Conservation (phyloP, 2,797 vertebrate species). For the Buceros bicornis region DNA sequence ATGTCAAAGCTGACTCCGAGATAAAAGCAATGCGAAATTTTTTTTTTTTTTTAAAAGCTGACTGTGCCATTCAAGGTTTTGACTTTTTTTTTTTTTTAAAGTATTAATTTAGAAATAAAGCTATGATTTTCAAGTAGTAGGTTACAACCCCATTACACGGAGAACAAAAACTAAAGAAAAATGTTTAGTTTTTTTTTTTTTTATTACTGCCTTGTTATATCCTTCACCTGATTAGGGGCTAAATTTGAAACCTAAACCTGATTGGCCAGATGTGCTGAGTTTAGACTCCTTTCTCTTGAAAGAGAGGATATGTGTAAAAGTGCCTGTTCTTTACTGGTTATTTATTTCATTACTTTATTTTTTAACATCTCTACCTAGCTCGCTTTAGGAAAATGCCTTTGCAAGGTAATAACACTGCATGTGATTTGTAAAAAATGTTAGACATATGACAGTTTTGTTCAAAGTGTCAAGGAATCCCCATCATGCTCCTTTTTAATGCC, state of each 20-base stretch:
- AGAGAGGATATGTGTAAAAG: slow-evolving; percentile 6
- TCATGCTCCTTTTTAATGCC: not conserved
- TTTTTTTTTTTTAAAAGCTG: not conserved
- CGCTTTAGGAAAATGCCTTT: not conserved
- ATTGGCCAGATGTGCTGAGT: slow-evolving; percentile 31
- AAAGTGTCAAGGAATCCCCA: not conserved
- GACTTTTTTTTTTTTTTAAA: not conserved
- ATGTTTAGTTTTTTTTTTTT: not conserved
- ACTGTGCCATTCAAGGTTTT: not conserved
- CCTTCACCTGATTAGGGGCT: slow-evolving; percentile 3
- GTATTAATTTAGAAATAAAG: not conserved
- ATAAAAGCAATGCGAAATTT: not conserved
- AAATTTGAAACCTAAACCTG: slow-evolving; percentile 57
- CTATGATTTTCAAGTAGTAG: not conserved
- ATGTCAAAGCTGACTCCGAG: not conserved
- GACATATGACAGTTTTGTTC: not conserved
- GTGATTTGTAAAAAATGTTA: not conserved
- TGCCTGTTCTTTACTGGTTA: slow-evolving; percentile 10
- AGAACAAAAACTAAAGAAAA: not conserved
- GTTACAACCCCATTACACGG: not conserved
- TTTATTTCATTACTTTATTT: not conserved
- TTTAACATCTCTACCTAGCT: not conserved
- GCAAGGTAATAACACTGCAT: not conserved
- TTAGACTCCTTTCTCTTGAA: slow-evolving; percentile 67
- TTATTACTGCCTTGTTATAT: not conserved